phyloP scores from a whole-genome alignment of 2,888 invertebrate species.

The Hemaris fuciformis region DNA sequence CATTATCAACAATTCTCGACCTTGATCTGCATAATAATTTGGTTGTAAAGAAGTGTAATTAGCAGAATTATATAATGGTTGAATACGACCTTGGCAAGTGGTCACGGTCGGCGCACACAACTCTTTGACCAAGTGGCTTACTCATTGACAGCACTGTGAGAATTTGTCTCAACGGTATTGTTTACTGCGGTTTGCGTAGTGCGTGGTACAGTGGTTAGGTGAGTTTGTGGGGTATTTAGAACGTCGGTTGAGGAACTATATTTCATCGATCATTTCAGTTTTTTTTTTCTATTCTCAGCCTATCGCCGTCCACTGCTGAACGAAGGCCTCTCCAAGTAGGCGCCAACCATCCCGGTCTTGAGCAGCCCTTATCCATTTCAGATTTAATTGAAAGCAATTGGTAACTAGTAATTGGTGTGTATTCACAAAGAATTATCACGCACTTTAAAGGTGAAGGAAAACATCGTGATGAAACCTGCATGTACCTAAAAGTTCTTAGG shows the following conservation, averaged over 20 bases:
- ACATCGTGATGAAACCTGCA: no score
- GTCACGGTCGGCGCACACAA: neutral
- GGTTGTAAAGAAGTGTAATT: neutral
- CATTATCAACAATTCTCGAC: neutral
- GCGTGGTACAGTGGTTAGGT: neutral
- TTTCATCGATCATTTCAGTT: no score
- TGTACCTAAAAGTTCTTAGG: no score
- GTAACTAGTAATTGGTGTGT: no score
- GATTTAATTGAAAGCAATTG: no score
- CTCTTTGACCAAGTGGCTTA: neutral
- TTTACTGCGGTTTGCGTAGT: neutral
- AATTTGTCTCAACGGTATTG: neutral
- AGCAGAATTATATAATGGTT: neutral
- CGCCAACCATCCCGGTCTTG: no score
- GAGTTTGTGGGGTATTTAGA: neutral
- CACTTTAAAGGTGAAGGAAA: no score
- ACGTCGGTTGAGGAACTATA: neutral
- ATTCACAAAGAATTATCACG: no score
- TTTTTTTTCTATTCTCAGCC: no score
- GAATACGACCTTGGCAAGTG: neutral
- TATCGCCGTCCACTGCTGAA: no score
- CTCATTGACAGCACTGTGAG: neutral
- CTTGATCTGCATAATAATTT: neutral
- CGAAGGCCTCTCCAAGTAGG: no score
- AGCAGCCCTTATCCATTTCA: no score